These are phyloP conservation scores for Protobothrops mucrosquamatus DNA, from an alignment of 2,113 vertebrate genomes.

Conservation along the genomic window DNA sequence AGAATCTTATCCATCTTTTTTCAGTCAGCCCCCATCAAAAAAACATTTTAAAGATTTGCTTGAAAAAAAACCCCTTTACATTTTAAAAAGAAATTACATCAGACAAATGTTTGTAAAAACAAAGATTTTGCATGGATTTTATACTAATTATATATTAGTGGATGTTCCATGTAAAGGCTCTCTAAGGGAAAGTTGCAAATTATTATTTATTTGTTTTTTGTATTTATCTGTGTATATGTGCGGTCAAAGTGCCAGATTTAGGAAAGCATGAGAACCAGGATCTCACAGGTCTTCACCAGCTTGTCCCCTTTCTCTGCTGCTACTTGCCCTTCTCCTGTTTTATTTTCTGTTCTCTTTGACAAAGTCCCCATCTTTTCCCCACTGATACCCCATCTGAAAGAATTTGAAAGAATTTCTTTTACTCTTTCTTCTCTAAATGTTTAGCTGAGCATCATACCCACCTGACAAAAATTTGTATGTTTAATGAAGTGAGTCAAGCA, in stretches of 20 bases:
- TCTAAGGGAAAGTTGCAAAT: neutral
- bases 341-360: neutral
- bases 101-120: neutral
- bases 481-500: neutral
- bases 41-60: neutral
- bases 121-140: neutral
- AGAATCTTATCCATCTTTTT: neutral
- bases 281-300: neutral
- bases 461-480: neutral
- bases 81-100: neutral
- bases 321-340: neutral
- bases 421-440: neutral
- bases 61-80: neutral
- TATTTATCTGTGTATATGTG: neutral
- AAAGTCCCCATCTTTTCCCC: neutral
- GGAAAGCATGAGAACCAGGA: neutral
- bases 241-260: neutral
- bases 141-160: neutral
- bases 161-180: neutral
- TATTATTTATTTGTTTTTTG: neutral
- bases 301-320: neutral
- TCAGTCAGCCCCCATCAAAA: neutral
- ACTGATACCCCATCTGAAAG: neutral
- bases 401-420: neutral
- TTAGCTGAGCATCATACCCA: neutral